A percentile compares a stretch with the other conserved stretches of the same genome.
Conservation (phyloP, 2,113 vertebrate species). For the Cryptotis parvus region DNA sequence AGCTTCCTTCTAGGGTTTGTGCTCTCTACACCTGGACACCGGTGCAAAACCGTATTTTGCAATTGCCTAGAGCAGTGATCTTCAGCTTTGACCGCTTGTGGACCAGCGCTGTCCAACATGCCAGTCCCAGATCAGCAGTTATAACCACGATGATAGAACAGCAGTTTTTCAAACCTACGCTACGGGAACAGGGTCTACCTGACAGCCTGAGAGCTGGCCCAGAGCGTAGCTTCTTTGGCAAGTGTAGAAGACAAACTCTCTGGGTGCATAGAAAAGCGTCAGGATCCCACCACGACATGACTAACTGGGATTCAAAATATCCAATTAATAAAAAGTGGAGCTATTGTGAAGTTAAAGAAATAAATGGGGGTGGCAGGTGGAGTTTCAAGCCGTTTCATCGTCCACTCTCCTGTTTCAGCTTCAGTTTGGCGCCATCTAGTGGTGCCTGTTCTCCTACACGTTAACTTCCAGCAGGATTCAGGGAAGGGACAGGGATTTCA, state of each 20-base stretch:
- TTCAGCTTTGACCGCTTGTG: too few relatives aligned
- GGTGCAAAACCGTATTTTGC: not conserved
- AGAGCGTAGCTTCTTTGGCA: not conserved
- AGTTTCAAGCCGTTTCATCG: not conserved
- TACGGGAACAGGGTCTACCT: too few relatives aligned
- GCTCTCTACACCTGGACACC: not conserved
- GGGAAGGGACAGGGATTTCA: not conserved
- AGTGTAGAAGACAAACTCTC: not conserved
- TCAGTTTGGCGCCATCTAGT: conserved; percentile 20
- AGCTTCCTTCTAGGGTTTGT: not conserved
- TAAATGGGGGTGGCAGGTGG: not conserved
- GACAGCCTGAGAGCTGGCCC: too few relatives aligned
- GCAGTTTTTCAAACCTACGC: too few relatives aligned
- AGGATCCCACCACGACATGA: not conserved
- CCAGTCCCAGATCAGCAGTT: too few relatives aligned
- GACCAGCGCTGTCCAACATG: too few relatives aligned
- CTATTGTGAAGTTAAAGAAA: not conserved
- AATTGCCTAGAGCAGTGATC: too few relatives aligned
- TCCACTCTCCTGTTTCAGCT: not conserved
- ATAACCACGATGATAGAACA: too few relatives aligned
- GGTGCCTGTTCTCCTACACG: not conserved
- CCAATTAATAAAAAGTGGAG: not conserved
- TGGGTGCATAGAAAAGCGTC: not conserved
- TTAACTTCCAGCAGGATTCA: not conserved
- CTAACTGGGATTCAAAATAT: not conserved